Evolutionary conservation across 2,888 invertebrate genomes (phyloP).

Genomic region (Cephus rjabovi): DNA sequence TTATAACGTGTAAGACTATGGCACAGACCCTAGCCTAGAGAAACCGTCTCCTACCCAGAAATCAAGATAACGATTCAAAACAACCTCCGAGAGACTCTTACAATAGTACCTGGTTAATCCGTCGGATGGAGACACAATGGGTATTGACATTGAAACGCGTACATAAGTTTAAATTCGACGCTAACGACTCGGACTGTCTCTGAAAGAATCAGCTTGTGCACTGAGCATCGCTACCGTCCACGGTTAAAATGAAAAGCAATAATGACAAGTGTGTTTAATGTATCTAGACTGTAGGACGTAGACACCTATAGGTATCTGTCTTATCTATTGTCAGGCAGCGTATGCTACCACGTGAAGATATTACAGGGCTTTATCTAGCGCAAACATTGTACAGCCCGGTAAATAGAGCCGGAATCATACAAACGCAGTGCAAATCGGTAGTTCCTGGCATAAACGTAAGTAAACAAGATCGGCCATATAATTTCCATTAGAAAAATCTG

Average conservation of each 20-base stretch:
- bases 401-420: neutral
- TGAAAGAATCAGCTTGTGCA: neutral
- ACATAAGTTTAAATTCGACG: neutral
- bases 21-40: too few species aligned
- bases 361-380: neutral
- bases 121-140: neutral
- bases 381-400: neutral
- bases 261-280: neutral
- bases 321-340: slow-evolving; percentile 11
- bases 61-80: neutral
- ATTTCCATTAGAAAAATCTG: neutral
- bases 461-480: neutral
- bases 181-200: neutral
- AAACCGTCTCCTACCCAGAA: neutral
- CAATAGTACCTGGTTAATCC: neutral
- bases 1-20: too few species aligned
- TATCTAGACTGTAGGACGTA: neutral
- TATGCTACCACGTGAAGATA: neutral
- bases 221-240: neutral
- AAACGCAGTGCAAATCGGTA: neutral
- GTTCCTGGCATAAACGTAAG: neutral
- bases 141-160: neutral
- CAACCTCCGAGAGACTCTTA: neutral
- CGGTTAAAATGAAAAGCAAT: neutral
- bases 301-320: neutral